Evolutionary conservation across 2,113 vertebrate genomes (phyloP).

Genomic region (Pelvicachromis taeniatus): DNA sequence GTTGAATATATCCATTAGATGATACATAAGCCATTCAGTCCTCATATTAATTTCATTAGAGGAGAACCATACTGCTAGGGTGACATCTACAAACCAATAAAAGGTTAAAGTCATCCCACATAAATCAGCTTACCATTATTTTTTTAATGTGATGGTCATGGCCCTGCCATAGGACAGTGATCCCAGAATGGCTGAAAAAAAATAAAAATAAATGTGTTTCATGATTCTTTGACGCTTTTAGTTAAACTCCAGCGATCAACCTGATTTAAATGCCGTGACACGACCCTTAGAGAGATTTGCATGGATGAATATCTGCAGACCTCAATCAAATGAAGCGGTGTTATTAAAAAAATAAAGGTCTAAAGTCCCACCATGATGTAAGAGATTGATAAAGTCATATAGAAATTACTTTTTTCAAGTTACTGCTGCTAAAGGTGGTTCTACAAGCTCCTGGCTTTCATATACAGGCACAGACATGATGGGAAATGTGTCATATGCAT

Average conservation of each 20-base stretch:
- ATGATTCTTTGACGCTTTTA: background rate
- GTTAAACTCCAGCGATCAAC: background rate
- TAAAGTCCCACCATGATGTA: background rate
- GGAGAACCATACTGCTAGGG: background rate
- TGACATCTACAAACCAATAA: background rate
- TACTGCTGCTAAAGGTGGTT: background rate
- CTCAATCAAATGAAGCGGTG: accelerated
- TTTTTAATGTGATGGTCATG: background rate
- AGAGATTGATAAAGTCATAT: background rate
- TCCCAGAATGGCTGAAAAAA: accelerated
- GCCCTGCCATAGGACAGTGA: background rate
- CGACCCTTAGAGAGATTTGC: background rate
- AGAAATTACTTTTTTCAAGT: background rate
- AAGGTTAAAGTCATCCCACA: background rate
- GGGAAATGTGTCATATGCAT: background rate
- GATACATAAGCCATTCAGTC: background rate
- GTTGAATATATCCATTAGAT: background rate
- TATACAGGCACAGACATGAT: background rate
- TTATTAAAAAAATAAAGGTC: background rate
- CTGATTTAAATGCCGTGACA: background rate
- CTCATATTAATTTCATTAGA: background rate
- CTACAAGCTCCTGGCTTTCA: background rate
- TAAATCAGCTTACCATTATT: background rate
- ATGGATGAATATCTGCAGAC: background rate
- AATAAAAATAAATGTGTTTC: background rate